phyloP scores from a whole-genome alignment of 2,888 invertebrate species.

The Eristalis intricaria region DNA sequence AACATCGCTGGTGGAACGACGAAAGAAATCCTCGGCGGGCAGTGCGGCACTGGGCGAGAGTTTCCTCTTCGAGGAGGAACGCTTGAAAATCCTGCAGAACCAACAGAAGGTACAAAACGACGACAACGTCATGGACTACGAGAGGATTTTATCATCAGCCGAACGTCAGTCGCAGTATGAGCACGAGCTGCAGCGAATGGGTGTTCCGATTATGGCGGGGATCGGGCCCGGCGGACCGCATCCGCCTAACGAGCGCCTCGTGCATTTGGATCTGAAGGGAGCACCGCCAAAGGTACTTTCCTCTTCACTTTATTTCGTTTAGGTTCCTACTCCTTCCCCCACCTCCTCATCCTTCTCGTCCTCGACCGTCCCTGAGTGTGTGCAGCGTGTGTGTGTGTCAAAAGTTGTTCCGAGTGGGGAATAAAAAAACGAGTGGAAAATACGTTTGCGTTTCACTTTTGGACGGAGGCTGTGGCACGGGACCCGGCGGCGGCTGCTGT shows the following conservation, averaged over 20 bases:
- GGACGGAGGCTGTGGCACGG: not conserved
- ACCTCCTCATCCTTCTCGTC: not conserved
- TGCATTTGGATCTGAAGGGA: constrained; percentile 90
- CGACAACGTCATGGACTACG: constrained; percentile 77
- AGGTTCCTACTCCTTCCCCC: not conserved
- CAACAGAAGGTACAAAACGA: constrained; percentile 81
- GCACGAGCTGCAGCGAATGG: constrained; percentile 80
- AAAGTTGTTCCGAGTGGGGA: constrained; percentile 34
- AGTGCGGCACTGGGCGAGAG: constrained; percentile 77
- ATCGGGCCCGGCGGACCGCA: constrained; percentile 79
- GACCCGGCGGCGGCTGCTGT: not conserved
- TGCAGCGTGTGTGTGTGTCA: constrained; percentile 10
- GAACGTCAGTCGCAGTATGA: constrained; percentile 80
- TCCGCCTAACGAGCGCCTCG: constrained; percentile 82
- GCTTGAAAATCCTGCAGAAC: constrained; percentile 80
- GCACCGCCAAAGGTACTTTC: constrained; percentile 85
- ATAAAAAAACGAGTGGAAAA: constrained; percentile 3
- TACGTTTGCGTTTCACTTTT: constrained; percentile 40
- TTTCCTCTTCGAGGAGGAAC: constrained; percentile 80
- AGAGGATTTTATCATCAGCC: constrained; percentile 78
- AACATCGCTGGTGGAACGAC: constrained; percentile 74
- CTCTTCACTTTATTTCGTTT: constrained; percentile 16
- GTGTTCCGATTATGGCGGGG: constrained; percentile 79
- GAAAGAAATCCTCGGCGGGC: constrained; percentile 76
- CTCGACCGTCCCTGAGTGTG: no score